Evolutionary conservation across 2,888 invertebrate species (phyloP).

Genomic region (Hydrotaea cyrtoneurina): DNA sequence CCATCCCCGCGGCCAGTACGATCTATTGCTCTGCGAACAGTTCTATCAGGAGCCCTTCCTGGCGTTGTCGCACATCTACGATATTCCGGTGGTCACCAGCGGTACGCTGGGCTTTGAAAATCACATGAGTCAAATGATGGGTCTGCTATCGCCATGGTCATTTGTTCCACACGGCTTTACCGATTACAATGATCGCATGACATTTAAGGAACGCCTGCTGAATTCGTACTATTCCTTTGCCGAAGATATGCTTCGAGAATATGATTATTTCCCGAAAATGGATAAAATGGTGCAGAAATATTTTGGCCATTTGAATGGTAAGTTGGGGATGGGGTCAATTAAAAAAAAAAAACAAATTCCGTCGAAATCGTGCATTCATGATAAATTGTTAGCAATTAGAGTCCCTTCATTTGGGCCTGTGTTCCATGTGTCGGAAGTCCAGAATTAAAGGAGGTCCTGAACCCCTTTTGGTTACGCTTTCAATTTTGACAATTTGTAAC

Average conservation of each 20-base stretch:
- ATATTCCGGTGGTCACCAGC: slow-evolving; percentile 79
- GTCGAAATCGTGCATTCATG: no score
- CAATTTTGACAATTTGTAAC: no score
- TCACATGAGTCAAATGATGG: slow-evolving; percentile 81
- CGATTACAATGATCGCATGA: slow-evolving; percentile 81
- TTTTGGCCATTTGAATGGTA: slow-evolving; percentile 73
- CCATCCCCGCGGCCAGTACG: slow-evolving; percentile 75
- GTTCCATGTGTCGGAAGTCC: no score
- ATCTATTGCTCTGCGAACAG: slow-evolving; percentile 80
- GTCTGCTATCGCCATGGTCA: slow-evolving; percentile 81
- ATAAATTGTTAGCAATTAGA: no score
- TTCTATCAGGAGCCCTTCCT: slow-evolving; percentile 81
- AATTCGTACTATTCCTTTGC: slow-evolving; percentile 80
- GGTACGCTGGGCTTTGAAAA: slow-evolving; percentile 80
- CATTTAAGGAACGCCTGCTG: slow-evolving; percentile 82
- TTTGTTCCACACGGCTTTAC: slow-evolving; percentile 81
- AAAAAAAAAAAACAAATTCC: no score
- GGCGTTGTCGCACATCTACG: slow-evolving; percentile 78
- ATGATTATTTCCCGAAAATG: slow-evolving; percentile 77
- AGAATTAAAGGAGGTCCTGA: no score
- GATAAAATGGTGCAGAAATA: slow-evolving; percentile 75
- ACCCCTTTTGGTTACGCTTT: no score
- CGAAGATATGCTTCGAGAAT: slow-evolving; percentile 74
- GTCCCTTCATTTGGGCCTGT: no score
- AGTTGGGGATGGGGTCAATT: slow-evolving; percentile 32